These are phyloP conservation scores for Apis mellifera DNA, from an alignment of 1,140 invertebrate genomes.

Conservation along the genomic window DNA sequence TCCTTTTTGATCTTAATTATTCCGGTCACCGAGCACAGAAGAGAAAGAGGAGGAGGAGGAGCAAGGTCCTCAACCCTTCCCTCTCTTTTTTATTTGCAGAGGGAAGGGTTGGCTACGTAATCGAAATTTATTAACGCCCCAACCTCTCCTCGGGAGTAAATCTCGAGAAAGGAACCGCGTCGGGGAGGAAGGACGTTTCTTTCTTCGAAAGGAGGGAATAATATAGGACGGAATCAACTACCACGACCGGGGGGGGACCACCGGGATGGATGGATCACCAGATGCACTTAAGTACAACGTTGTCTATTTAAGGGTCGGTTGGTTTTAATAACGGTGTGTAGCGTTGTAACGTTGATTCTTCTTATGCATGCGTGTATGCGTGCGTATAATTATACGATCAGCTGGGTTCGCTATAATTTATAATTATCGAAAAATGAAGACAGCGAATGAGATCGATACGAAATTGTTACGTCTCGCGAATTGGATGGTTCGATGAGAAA, in stretches of 20 bases:
- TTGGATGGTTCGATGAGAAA: too few species aligned
- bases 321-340: not conserved
- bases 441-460: not conserved
- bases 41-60: too few species aligned
- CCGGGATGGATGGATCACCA: slow-evolving; percentile 9
- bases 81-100: not conserved
- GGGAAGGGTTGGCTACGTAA: not conserved
- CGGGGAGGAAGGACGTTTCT: not conserved
- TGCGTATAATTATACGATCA: not conserved
- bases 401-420: not conserved
- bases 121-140: slow-evolving; percentile 54
- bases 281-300: not conserved
- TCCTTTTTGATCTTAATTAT: slow-evolving; percentile 62
- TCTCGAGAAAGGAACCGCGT: not conserved
- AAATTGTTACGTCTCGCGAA: too few species aligned
- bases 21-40: slow-evolving; percentile 23
- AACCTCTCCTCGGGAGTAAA: not conserved
- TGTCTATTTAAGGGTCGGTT: not conserved
- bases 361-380: not conserved
- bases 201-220: slow-evolving; percentile 41
- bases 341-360: too few species aligned
- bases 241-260: not conserved
- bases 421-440: not conserved
- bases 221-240: slow-evolving; percentile 44
- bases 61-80: not conserved